A percentile compares a stretch with the other conserved stretches of the same genome.
These are phyloP conservation scores for Ellobium chinense DNA, from an alignment of 2,888 invertebrate genomes.

Conservation along the genomic window DNA sequence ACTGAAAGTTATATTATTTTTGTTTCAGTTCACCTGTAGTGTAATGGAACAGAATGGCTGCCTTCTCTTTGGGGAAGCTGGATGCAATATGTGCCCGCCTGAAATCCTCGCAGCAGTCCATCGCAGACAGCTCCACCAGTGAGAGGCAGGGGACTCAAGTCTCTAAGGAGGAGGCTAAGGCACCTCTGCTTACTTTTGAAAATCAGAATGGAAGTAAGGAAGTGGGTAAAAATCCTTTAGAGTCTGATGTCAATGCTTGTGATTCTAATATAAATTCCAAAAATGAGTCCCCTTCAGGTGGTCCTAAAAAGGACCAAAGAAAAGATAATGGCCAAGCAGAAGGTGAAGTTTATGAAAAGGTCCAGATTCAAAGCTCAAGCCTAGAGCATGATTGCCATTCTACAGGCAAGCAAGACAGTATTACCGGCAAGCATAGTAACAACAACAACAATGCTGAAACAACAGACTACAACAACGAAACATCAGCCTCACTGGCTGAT, in stretches of 20 bases:
- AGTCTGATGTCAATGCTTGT: no score
- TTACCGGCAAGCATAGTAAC: conserved; percentile 12
- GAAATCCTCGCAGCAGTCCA: conserved; percentile 52
- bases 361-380: not conserved
- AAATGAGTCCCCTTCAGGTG: no score
- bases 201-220: no score
- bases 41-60: conserved; percentile 48
- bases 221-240: no score
- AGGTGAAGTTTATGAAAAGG: not conserved
- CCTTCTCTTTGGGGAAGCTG: conserved; percentile 64
- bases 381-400: not conserved
- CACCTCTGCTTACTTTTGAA: not conserved
- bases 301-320: no score
- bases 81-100: conserved; percentile 77
- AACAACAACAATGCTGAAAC: conserved; percentile 45
- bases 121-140: not conserved
- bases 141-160: not conserved
- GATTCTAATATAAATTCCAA: no score
- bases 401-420: not conserved
- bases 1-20: no score
- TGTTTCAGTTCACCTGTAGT: no score
- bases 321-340: not conserved
- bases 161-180: not conserved
- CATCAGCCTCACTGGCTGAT: not conserved
- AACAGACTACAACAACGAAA: conserved; percentile 46